phyloP scores from a whole-genome alignment of 1,140 invertebrate species.

The Colletes gigas region DNA sequence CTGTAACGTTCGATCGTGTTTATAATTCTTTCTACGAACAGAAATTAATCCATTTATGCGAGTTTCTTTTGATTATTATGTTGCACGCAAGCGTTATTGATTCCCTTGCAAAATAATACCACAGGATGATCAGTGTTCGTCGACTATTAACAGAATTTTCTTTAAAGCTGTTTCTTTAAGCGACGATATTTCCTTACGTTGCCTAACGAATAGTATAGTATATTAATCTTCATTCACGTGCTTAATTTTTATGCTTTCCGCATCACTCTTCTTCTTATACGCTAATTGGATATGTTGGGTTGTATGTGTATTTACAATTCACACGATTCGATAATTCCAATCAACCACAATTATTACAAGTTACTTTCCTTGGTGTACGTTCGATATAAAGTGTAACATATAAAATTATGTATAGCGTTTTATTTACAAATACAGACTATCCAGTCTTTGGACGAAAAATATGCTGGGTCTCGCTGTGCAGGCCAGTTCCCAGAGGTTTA shows the following conservation, averaged over 20 bases:
- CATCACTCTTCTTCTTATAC: background rate
- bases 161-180: slow-evolving; percentile 20
- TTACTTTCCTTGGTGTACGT: background rate
- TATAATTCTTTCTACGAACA: background rate
- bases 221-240: background rate
- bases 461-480: slow-evolving; percentile 72
- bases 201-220: slow-evolving; percentile 3
- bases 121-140: background rate
- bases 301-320: slow-evolving; percentile 12
- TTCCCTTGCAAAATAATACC: slow-evolving; percentile 6
- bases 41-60: background rate
- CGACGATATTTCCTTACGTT: slow-evolving; percentile 21
- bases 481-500: too few species aligned
- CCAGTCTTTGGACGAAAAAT: background rate
- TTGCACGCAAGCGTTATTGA: background rate
- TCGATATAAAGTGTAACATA: background rate
- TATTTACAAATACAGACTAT: slow-evolving; percentile 9
- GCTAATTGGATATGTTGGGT: slow-evolving; percentile 23
- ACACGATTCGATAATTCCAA: background rate
- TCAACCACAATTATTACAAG: background rate
- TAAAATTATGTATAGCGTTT: background rate
- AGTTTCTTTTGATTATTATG: background rate
- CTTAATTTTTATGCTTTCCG: background rate
- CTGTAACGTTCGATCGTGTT: too few species aligned
- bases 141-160: background rate